Evolutionary conservation across 2,113 vertebrate species (phyloP).

Genomic region (Piaya cayana): DNA sequence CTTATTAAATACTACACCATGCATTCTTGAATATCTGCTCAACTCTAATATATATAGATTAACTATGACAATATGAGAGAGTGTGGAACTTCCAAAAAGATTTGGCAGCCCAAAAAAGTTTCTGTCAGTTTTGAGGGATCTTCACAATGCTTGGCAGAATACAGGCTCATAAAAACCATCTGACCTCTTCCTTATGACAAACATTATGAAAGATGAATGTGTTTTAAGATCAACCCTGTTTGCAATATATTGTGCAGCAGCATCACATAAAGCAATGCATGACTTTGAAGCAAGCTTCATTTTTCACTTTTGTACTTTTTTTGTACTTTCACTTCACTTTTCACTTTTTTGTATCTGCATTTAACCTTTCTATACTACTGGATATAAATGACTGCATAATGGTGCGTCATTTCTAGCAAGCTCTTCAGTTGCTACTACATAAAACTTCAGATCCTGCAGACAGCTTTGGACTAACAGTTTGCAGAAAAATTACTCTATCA

Average conservation of each 20-base stretch:
- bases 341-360: too few relatives aligned
- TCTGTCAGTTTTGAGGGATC: not conserved
- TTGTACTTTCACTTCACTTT: too few relatives aligned
- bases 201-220: not conserved
- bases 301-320: not conserved
- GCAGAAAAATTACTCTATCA: not conserved
- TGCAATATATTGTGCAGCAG: not conserved
- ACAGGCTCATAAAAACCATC: not conserved
- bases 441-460: not conserved
- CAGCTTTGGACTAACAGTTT: not conserved
- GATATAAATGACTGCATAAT: not conserved
- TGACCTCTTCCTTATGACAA: slow-evolving; percentile 2
- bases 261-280: not conserved
- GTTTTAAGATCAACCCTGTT: not conserved
- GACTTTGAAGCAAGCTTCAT: not conserved
- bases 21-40: not conserved
- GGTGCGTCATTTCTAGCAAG: not conserved
- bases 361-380: not conserved
- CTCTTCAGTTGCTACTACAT: not conserved
- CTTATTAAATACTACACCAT: not conserved
- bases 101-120: not conserved
- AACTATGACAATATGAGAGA: not conserved
- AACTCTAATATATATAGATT: not conserved
- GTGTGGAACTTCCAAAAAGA: not conserved
- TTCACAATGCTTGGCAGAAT: slow-evolving; percentile 24